Evolutionary conservation across 2,113 vertebrate genomes (phyloP).

Genomic region (Myotis lucifugus): DNA sequence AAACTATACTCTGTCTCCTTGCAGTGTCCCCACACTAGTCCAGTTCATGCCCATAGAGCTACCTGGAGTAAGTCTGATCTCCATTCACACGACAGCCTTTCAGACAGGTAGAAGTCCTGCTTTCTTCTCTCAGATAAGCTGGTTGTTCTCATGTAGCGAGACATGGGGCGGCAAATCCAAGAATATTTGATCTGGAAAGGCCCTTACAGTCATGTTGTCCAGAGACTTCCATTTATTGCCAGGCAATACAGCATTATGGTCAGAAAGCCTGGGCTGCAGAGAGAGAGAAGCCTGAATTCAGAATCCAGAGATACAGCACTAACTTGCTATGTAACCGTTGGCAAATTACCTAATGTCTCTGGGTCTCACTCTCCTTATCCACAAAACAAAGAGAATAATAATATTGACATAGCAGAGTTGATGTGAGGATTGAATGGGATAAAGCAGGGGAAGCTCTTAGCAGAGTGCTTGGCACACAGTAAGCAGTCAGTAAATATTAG

Average conservation of each 20-base stretch:
- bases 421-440: slow-evolving; percentile 30
- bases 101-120: slow-evolving; percentile 46
- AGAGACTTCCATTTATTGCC: slow-evolving; percentile 6
- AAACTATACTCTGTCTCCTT: neutral
- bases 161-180: slow-evolving; percentile 65
- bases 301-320: neutral
- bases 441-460: slow-evolving; percentile 55
- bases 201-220: slow-evolving; percentile 44
- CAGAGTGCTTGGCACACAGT: slow-evolving; percentile 54
- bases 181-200: slow-evolving; percentile 24
- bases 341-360: slow-evolving; percentile 5
- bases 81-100: slow-evolving; percentile 61
- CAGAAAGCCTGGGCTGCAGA: neutral
- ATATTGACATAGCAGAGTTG: neutral
- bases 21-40: slow-evolving; percentile 1
- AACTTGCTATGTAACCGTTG: neutral
- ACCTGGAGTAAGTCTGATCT: slow-evolving; percentile 62
- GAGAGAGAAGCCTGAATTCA: neutral
- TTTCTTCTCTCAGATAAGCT: slow-evolving; percentile 68
- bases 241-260: neutral
- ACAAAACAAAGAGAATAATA: slow-evolving; percentile 31
- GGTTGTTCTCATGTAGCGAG: slow-evolving; percentile 57
- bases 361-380: neutral
- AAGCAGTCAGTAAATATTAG: slow-evolving; percentile 70
- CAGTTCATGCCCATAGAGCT: slow-evolving; percentile 54